phyloP scores from a whole-genome alignment of 2,888 invertebrate species.

The Pheosia tremula region DNA sequence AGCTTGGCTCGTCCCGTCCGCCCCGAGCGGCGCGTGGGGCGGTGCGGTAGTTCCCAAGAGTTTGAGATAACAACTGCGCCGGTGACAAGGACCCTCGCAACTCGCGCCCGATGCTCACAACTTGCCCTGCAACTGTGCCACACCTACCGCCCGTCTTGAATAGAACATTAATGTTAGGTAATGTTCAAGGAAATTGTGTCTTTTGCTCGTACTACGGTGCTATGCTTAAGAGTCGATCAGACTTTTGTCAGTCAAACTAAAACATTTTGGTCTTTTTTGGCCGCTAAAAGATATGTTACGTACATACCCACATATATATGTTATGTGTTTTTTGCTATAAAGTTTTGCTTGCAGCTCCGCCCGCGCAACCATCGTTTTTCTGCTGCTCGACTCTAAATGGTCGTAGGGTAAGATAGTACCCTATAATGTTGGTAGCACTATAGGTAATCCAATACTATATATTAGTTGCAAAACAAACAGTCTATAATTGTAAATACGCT shows the following conservation, averaged over 20 bases:
- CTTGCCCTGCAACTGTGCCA: conserved; percentile 53
- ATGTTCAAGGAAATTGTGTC: neutral
- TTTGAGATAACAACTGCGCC: conserved; percentile 69
- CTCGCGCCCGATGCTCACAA: conserved; percentile 55
- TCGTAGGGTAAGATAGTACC: too few species aligned
- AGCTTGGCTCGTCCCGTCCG: conserved; percentile 25
- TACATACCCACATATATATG: neutral
- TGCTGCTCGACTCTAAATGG: too few species aligned
- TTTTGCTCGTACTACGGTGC: neutral
- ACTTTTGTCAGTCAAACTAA: neutral
- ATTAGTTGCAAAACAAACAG: too few species aligned
- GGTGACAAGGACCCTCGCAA: conserved; percentile 64
- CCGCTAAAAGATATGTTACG: too few species aligned
- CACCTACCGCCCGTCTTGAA: conserved; percentile 46
- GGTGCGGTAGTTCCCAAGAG: conserved; percentile 55
- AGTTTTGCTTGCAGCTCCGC: too few species aligned
- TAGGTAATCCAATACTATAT: too few species aligned
- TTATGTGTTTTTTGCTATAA: too few species aligned
- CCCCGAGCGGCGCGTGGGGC: conserved; percentile 27
- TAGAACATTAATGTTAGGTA: conserved; percentile 18
- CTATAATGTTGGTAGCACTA: too few species aligned
- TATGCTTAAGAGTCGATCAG: neutral
- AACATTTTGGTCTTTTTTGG: too few species aligned
- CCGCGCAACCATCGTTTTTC: too few species aligned
- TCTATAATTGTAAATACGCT: too few species aligned